A percentile compares a stretch with the other conserved stretches of the same genome.
Conservation (phyloP, 2,113 vertebrate genomes). For the Elgaria multicarinata region DNA sequence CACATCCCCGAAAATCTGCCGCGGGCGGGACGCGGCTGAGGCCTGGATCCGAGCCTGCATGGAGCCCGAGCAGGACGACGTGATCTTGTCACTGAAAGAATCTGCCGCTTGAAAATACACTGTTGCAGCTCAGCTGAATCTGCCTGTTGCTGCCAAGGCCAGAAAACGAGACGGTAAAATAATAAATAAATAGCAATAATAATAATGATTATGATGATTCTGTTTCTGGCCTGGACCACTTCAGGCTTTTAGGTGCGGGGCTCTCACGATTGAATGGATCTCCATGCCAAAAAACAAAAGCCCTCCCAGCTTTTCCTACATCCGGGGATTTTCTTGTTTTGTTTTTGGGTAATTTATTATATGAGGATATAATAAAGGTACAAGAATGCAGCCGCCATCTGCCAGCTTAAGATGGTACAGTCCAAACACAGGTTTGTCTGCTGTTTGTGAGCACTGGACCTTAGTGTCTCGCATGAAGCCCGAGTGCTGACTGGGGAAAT, state of each 20-base stretch:
- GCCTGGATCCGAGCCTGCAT: too few species aligned
- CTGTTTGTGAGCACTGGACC: not conserved
- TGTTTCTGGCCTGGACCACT: not conserved
- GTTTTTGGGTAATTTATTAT: not conserved
- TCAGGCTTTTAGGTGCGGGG: not conserved
- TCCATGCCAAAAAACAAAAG: not conserved
- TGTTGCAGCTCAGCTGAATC: not conserved
- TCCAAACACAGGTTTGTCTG: not conserved
- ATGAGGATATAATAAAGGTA: too few species aligned
- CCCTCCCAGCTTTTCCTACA: not conserved
- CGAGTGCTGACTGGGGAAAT: not conserved
- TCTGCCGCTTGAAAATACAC: not conserved
- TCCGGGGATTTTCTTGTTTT: not conserved
- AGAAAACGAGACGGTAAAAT: too few species aligned
- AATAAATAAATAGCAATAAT: too few species aligned
- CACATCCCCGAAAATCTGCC: not conserved
- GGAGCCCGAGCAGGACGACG: not conserved
- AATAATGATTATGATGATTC: too few species aligned
- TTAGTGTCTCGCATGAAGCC: not conserved
- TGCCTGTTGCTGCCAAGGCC: not conserved
- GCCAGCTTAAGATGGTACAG: not conserved
- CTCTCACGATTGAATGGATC: not conserved
- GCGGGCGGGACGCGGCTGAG: too few species aligned
- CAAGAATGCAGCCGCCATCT: not conserved
- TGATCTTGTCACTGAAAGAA: too few species aligned